Evolutionary conservation across 2,888 invertebrate species (phyloP).

Genomic region (Xylocampa areola): DNA sequence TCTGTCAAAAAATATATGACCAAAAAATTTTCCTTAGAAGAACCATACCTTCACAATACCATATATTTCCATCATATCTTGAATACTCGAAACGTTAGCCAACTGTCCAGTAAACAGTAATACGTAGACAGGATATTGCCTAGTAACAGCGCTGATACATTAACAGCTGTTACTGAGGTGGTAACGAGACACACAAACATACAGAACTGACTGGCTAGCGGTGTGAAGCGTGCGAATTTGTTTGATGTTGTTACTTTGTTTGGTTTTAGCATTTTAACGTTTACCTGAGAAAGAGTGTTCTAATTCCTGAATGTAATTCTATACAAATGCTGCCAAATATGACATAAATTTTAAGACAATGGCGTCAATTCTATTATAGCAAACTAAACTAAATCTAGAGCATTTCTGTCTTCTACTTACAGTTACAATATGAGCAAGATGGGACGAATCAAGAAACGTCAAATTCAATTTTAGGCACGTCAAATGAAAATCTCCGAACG

Average conservation of each 20-base stretch:
- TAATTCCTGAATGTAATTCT: too few relatives aligned
- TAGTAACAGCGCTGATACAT: conserved; percentile 13
- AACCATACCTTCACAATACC: not conserved
- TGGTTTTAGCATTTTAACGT: not conserved
- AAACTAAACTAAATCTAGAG: too few relatives aligned
- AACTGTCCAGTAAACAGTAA: not conserved
- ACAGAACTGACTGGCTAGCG: conserved; percentile 1
- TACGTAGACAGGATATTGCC: not conserved
- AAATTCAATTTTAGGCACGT: too few relatives aligned
- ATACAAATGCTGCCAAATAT: too few relatives aligned
- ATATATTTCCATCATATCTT: not conserved
- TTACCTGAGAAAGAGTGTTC: not conserved
- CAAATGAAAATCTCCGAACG: too few relatives aligned
- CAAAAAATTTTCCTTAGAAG: not conserved
- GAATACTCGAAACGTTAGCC: conserved; percentile 2
- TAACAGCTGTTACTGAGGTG: conserved; percentile 2
- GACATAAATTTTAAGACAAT: too few relatives aligned
- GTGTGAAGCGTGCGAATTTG: conserved; percentile 1
- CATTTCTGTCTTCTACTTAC: too few relatives aligned
- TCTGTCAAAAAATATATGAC: too few relatives aligned
- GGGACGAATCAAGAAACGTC: too few relatives aligned
- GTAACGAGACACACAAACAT: conserved; percentile 16
- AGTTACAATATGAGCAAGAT: too few relatives aligned
- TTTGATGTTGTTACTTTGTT: conserved; percentile 1
- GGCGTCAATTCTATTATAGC: too few relatives aligned